Base-by-base conservation (phyloP, 1,140 invertebrate species). In the Drosophila quadrilineata region DNA sequence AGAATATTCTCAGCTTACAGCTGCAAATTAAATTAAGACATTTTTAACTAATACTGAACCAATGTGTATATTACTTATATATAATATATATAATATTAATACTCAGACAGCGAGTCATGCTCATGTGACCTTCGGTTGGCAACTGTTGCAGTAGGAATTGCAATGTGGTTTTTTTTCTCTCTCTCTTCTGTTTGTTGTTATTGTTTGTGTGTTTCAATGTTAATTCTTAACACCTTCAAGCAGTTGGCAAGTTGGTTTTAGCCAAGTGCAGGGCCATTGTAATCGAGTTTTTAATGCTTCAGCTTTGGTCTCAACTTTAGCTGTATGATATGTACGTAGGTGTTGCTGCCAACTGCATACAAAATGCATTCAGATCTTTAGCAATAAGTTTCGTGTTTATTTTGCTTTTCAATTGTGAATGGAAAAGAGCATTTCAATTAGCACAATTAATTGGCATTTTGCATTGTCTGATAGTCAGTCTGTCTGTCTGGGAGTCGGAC, bases 301-400 rank as follows among this genome's bases (percentile, higher is more conserved):
- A 40, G 10, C 19, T 56, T 56, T n/a, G n/a, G n/a, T n/a, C n/a
- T n/a, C n/a, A n/a, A n/a, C n/a, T n/a, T n/a, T n/a, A n/a, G n/a
- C n/a, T 21, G 8, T 14, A 41, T 16, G 10, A 10, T 22, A 16
- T 28, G n/a, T 58, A 2, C 10, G 50, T 50, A 12, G 40, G 33
- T 17, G 71, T 75, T 65, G 59, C 72, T 71, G 72, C 45, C 4
- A 54, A 53, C 35, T 71, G 50, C 65, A 75, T 33, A 31, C 29
- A 16, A 46, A 53, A 19, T 53, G 68, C 52, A 58, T 31, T 70
- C 6, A 36, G 35, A 28, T 24, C 26, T 38, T 36, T 38, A 2
- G 35, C 26, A 50, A 53, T 59, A 45, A n/a, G n/a, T n/a, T n/a
- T 46, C 21, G 8, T 26, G 21, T 22, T 40, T 56, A 4, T 40